phyloP scores from a whole-genome alignment of 92 coral and sea anemone species.

The Phenganax stokvisi region DNA sequence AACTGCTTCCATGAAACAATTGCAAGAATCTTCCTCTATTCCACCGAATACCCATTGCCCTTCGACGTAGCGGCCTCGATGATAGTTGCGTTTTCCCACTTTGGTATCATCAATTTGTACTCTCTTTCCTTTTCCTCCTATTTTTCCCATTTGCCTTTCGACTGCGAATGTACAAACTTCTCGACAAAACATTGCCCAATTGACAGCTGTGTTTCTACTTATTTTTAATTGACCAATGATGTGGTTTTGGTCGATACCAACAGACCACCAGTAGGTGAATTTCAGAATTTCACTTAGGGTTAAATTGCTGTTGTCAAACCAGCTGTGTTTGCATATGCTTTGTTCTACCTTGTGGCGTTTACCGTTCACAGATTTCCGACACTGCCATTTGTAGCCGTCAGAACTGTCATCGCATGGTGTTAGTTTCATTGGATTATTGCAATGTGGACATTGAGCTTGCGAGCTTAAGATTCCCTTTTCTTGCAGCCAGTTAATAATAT shows the following conservation, averaged over 20 bases:
- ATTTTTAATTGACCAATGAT: constrained; percentile 23
- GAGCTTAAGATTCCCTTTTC: neutral
- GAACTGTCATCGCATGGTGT: constrained; percentile 3
- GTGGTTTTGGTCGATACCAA: constrained; percentile 18
- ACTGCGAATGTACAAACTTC: constrained; percentile 8
- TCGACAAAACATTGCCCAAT: constrained; percentile 32
- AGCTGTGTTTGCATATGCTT: constrained; percentile 4
- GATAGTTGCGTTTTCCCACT: constrained; percentile 29
- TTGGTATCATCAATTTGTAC: constrained; percentile 27
- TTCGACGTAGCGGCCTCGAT: constrained; percentile 16
- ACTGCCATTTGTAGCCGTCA: neutral
- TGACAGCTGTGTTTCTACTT: constrained; percentile 27
- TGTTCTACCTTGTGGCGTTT: constrained; percentile 19
- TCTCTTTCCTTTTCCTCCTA: constrained; percentile 6
- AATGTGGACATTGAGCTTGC: constrained; percentile 4
- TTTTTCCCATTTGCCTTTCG: neutral
- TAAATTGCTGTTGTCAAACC: constrained; percentile 33
- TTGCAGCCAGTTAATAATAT: constrained; percentile 17
- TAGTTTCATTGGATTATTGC: constrained; percentile 10
- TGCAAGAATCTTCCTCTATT: constrained; percentile 11
- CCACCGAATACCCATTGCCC: constrained; percentile 36
- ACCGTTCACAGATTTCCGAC: neutral
- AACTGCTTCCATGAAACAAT: constrained; percentile 14
- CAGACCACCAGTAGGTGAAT: constrained; percentile 35
- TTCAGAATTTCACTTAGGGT: constrained; percentile 20